Evolutionary conservation across 2,888 invertebrate genomes (phyloP), one percentile per base, ranked within the genome.

Genomic region (Rutpela maculata): DNA sequence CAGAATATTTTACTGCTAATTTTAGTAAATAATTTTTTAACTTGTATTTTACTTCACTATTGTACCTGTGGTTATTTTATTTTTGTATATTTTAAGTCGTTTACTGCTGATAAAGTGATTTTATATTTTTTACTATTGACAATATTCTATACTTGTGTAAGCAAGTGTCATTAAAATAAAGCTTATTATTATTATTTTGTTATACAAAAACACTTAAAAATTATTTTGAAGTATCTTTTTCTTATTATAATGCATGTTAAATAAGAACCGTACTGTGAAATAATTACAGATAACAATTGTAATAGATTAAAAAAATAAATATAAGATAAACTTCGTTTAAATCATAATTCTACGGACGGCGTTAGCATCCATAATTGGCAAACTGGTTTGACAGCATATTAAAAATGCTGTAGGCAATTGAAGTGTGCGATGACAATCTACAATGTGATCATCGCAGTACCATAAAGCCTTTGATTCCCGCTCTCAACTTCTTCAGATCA

Each of bases 391-490:
- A 77, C 78, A 78, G 78, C 76, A 77, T 77, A 81, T 81, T 80
- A 78, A 82, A 80, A 80, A 74, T 72, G 79, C 80, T 76, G 74
- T 72, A 74, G 80, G 77, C 80, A 43, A 78, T 82, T 69, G 79
- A 76, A 80, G 77, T 80, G 78, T 81, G 82, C 80, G 80, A 82
- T 81, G 82, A 82, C 82, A 82, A 82, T 82, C 82, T 82, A 79
- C 78, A 79, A 79, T 80, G 78, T 81, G 82, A 82, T 82, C 78
- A 82, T 80, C 78, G 79, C 57, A 35, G 69, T 59, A 69, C 69
- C 43, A 66, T 66, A 66, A 66, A 63, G 66, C 66, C 26, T 69
- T 69, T 69, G 69, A 69, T 69, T 9, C 35, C 59, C 69, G 59
- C 38, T 69, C 69, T 69, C 59, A 26, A 57, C 57, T 57, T 38